Evolutionary conservation across 2,888 invertebrate species (phyloP).

Genomic region (Peribatodes rhomboidaria): DNA sequence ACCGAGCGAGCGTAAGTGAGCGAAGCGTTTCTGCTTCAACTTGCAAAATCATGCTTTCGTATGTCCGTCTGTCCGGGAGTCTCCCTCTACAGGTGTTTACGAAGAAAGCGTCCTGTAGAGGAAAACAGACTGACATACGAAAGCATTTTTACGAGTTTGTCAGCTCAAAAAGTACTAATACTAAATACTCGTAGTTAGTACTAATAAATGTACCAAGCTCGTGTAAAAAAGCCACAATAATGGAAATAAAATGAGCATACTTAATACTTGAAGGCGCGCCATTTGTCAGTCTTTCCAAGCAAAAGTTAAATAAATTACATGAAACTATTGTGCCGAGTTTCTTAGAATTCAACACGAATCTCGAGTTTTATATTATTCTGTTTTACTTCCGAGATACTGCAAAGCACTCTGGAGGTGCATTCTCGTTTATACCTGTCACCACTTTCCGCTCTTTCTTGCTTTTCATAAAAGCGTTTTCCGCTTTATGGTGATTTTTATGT

Average conservation of each 20-base stretch:
- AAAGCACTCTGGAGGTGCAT: slow-evolving; percentile 17
- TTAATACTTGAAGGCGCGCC: background rate
- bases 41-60: too few species aligned
- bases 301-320: slow-evolving; percentile 22
- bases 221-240: too few species aligned
- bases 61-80: too few species aligned
- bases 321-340: slow-evolving; percentile 15
- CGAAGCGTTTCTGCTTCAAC: too few species aligned
- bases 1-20: too few species aligned
- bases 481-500: slow-evolving; percentile 14
- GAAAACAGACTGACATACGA: too few species aligned
- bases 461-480: slow-evolving; percentile 17
- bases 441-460: slow-evolving; percentile 12
- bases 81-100: too few species aligned
- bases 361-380: slow-evolving; percentile 17
- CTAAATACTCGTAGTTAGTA: too few species aligned
- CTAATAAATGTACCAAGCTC: too few species aligned
- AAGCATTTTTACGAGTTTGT: too few species aligned
- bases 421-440: slow-evolving; percentile 24
- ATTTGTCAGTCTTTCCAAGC: slow-evolving; percentile 3
- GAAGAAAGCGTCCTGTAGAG: too few species aligned
- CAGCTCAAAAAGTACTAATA: too few species aligned
- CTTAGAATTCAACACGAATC: slow-evolving; percentile 15
- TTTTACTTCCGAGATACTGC: slow-evolving; percentile 15
- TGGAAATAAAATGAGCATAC: background rate